Evolutionary conservation across 2,113 vertebrate species (phyloP).

Genomic region (Grammomys surdaster): DNA sequence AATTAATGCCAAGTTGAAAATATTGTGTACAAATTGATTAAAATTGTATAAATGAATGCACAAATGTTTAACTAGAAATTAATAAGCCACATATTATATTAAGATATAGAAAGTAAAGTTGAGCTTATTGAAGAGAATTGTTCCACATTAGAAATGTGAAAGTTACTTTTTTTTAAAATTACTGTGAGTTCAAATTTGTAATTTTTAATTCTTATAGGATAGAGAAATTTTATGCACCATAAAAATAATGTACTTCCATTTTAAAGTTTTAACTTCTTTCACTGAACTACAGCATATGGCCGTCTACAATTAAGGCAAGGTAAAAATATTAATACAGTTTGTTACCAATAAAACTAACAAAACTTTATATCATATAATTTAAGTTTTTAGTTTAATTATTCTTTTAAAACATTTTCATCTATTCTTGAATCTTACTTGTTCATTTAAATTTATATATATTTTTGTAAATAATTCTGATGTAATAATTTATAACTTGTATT

Average conservation of each 20-base stretch:
- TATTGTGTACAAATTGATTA: constrained; percentile 17
- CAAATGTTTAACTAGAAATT: constrained; percentile 32
- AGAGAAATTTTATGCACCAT: not conserved
- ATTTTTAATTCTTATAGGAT: constrained; percentile 1
- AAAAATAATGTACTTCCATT: not conserved
- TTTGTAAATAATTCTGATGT: not conserved
- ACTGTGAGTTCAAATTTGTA: not conserved
- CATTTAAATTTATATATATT: not conserved
- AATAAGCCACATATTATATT: constrained; percentile 32
- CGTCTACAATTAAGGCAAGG: not conserved
- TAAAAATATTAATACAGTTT: not conserved
- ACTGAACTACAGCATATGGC: not conserved
- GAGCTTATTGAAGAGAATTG: not conserved
- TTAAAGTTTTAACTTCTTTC: not conserved
- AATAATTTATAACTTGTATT: not conserved
- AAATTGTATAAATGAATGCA: not conserved
- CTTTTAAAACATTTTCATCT: not conserved
- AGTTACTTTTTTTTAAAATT: constrained; percentile 55
- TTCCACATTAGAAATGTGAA: constrained; percentile 47
- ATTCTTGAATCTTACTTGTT: not conserved
- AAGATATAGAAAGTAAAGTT: constrained; percentile 17
- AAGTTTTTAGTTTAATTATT: not conserved
- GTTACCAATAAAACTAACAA: not conserved
- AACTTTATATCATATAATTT: not conserved
- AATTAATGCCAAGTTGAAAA: constrained; percentile 47